phyloP scores from a whole-genome alignment of 2,888 invertebrate genomes.

The Leptogaster cylindrica region DNA sequence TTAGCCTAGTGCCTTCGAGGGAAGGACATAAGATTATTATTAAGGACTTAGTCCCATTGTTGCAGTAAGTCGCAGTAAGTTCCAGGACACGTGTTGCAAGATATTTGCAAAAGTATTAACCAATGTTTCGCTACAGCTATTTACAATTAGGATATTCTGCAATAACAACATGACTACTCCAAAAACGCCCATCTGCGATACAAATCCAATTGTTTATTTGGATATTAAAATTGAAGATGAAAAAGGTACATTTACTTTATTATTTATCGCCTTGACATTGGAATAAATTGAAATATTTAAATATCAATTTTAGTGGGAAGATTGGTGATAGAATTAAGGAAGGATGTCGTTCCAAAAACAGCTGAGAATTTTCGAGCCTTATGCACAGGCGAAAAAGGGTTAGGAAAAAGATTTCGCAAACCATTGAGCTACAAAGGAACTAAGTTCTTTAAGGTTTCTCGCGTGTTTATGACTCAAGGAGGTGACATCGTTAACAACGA shows the following conservation, averaged over 20 bases:
- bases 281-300: conserved; percentile 15
- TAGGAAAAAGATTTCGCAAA: conserved; percentile 70
- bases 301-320: conserved; percentile 70
- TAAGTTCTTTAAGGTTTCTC: conserved; percentile 82
- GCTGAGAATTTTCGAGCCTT: conserved; percentile 90
- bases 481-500: conserved; percentile 79
- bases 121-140: too few relatives aligned
- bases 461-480: conserved; percentile 89
- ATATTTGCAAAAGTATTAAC: too few relatives aligned
- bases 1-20: too few relatives aligned
- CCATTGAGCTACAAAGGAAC: conserved; percentile 84
- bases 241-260: conserved; percentile 65
- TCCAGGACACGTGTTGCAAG: too few relatives aligned
- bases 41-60: too few relatives aligned
- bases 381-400: conserved; percentile 90
- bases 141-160: too few relatives aligned
- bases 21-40: too few relatives aligned
- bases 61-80: too few relatives aligned
- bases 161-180: conserved; percentile 7
- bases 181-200: conserved; percentile 49
- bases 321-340: conserved; percentile 84
- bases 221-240: conserved; percentile 74
- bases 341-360: conserved; percentile 83
- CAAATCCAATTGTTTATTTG: conserved; percentile 73
- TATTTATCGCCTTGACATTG: neutral